Evolutionary conservation across 2,888 invertebrate genomes (phyloP).

Genomic region (Drosophila acutilabella): DNA sequence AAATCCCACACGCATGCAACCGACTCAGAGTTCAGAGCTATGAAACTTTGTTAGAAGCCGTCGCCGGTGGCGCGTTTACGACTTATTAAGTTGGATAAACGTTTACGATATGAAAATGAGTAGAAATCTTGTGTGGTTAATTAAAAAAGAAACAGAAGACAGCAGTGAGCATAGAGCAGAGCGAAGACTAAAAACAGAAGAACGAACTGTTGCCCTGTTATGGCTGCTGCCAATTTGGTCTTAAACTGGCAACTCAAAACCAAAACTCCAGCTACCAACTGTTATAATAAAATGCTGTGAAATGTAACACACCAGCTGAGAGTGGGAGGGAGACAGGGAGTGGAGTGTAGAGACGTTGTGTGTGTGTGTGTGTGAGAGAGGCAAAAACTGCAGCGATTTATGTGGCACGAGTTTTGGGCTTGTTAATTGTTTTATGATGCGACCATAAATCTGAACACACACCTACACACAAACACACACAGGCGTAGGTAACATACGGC

Average conservation of each 20-base stretch:
- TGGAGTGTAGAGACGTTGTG: background rate
- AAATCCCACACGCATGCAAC: slow-evolving; percentile 49
- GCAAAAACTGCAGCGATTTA: slow-evolving; percentile 66
- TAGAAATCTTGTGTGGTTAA: slow-evolving; percentile 81
- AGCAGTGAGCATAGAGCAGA: slow-evolving; percentile 8
- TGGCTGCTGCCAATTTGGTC: slow-evolving; percentile 28
- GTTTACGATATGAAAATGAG: slow-evolving; percentile 81
- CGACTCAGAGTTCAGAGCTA: slow-evolving; percentile 13
- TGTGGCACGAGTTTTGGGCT: slow-evolving; percentile 81
- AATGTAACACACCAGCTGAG: slow-evolving; percentile 67
- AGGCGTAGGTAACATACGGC: slow-evolving; percentile 58
- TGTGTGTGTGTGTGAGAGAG: slow-evolving; percentile 2
- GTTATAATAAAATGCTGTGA: slow-evolving; percentile 74
- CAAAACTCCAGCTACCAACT: slow-evolving; percentile 32
- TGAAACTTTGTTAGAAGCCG: slow-evolving; percentile 73
- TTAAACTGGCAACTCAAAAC: slow-evolving; percentile 14
- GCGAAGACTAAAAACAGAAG: background rate
- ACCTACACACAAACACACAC: slow-evolving; percentile 35
- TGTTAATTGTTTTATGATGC: slow-evolving; percentile 82
- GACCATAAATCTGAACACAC: slow-evolving; percentile 71
- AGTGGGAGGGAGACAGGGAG: background rate
- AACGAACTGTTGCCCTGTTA: slow-evolving; percentile 24
- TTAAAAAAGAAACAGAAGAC: slow-evolving; percentile 63
- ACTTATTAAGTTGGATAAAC: slow-evolving; percentile 83
- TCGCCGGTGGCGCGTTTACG: slow-evolving; percentile 67